Conservation (phyloP, 2,888 invertebrate genomes). For the Unio delphinus region DNA sequence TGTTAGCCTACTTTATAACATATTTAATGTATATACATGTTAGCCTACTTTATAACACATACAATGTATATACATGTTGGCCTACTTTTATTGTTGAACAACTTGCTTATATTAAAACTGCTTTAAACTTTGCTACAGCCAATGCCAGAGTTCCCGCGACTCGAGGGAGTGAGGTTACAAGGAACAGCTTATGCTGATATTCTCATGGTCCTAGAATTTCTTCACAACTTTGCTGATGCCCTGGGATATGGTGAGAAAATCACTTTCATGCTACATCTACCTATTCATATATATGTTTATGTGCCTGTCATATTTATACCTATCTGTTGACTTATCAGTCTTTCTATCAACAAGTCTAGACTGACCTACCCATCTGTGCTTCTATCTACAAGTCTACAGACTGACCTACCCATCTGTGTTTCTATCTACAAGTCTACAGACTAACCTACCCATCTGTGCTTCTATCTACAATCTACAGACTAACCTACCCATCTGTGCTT, state of each 20-base stretch:
- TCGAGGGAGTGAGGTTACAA: constrained; percentile 85
- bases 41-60: no score
- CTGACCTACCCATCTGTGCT: background rate
- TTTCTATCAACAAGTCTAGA: background rate
- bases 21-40: no score
- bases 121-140: constrained; percentile 51
- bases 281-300: background rate
- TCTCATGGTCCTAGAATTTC: constrained; percentile 96
- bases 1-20: no score
- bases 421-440: background rate
- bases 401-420: background rate
- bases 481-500: background rate
- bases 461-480: constrained; percentile 4
- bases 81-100: no score
- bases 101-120: no score
- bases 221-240: constrained; percentile 95
- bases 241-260: constrained; percentile 86
- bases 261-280: background rate
- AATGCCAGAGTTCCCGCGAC: constrained; percentile 78
- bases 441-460: constrained; percentile 3
- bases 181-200: constrained; percentile 93
- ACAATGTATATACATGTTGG: no score
- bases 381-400: background rate
- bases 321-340: background rate
- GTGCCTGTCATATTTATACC: background rate